Evolutionary conservation across 2,888 invertebrate genomes (phyloP).

Genomic region (Frankliniella intonsa): DNA sequence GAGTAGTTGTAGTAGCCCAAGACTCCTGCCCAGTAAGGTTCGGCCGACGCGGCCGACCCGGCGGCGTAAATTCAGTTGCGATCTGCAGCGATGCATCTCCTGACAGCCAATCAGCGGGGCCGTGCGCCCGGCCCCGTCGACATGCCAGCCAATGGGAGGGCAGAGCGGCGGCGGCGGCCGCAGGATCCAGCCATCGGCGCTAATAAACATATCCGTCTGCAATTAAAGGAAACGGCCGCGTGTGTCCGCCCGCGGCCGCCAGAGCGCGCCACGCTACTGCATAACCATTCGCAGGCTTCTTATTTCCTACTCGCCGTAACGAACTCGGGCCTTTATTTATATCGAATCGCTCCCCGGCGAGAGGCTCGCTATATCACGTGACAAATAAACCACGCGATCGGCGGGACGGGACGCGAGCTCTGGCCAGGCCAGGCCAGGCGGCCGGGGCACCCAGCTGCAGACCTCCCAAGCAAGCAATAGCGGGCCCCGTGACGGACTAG

Average conservation of each 20-base stretch:
- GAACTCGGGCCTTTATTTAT: neutral
- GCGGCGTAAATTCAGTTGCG: too few relatives aligned
- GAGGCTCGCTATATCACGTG: neutral
- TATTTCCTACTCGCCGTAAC: constrained; percentile 8
- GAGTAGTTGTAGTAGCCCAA: too few relatives aligned
- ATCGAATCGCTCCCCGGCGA: constrained; percentile 6
- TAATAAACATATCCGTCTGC: constrained; percentile 25
- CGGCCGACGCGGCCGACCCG: too few relatives aligned
- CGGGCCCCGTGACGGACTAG: too few relatives aligned
- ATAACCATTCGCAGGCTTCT: constrained; percentile 1
- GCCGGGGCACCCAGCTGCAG: neutral
- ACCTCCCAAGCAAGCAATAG: too few relatives aligned
- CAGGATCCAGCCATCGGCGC: neutral
- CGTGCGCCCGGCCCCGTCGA: neutral
- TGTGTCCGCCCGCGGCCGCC: constrained; percentile 9
- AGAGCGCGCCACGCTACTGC: constrained; percentile 15
- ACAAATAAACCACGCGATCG: neutral
- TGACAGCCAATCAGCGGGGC: constrained; percentile 2
- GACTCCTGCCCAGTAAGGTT: too few relatives aligned
- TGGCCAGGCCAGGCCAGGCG: neutral
- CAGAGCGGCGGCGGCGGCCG: neutral
- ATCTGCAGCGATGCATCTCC: neutral
- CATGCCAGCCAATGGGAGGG: constrained; percentile 12
- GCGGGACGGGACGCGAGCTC: neutral
- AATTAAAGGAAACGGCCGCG: constrained; percentile 3